A percentile compares a stretch with the other conserved stretches of the same genome.
Conservation (phyloP, 1,140 invertebrate species). For the Neoseiulus cucumeris region DNA sequence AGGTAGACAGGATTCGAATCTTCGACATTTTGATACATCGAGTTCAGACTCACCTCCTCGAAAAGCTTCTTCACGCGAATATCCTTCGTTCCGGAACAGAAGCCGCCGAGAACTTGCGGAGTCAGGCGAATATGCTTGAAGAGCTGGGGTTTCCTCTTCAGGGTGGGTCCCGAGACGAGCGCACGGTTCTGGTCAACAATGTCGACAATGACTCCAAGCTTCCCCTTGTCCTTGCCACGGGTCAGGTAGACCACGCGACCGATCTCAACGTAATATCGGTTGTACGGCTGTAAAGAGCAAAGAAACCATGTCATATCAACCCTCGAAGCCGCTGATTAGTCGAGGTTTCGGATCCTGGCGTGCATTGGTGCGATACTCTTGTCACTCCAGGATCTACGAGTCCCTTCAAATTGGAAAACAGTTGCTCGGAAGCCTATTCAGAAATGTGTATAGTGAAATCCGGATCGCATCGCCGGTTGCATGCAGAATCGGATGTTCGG, state of each 20-base stretch:
- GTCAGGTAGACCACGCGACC: slow-evolving; percentile 85
- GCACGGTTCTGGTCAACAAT: slow-evolving; percentile 89
- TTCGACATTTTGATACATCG: not conserved
- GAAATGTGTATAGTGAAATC: not conserved
- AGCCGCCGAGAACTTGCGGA: not conserved
- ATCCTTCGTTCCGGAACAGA: not conserved
- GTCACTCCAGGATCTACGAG: not conserved
- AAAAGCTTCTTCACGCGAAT: not conserved
- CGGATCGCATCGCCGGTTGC: not conserved
- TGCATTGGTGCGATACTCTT: too few species aligned
- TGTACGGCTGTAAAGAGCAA: slow-evolving; percentile 2
- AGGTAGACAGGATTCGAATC: not conserved
- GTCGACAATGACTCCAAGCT: slow-evolving; percentile 79
- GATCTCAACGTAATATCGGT: slow-evolving; percentile 71
- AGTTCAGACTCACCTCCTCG: not conserved
- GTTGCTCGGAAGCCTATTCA: not conserved
- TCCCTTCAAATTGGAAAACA: not conserved
- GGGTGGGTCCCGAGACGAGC: not conserved
- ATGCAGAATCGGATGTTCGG: not conserved
- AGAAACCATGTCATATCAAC: not conserved
- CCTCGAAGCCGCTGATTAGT: not conserved
- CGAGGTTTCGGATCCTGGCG: too few species aligned
- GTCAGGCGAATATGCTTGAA: slow-evolving; percentile 1
- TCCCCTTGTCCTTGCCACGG: slow-evolving; percentile 67
- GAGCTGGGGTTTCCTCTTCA: slow-evolving; percentile 2